Evolutionary conservation across 2,888 invertebrate species (phyloP), one percentile per base, ranked within the genome.

Genomic region (Eupithecia vulgata): DNA sequence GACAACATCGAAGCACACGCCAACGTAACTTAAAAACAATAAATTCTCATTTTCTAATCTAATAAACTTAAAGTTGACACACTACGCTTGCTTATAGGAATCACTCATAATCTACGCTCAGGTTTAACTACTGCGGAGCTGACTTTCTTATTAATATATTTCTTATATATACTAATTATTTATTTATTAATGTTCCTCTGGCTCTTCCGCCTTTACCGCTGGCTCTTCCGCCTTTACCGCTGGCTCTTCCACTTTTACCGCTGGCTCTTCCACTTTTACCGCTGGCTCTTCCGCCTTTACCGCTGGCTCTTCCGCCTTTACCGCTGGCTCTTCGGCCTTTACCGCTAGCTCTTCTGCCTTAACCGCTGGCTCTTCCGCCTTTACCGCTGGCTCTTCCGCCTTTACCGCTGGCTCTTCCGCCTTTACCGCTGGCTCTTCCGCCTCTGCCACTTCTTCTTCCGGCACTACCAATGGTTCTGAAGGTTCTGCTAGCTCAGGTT

Each of bases 101-200:
- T 57, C 13, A 57, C 25, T 25, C 13, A 76, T 12, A 91, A 92
- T 89, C 91, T 91, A 82, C 91, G 91, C 81, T 92, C 92, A 64
- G 92, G 90, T 70, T 87, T 84, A 2, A 74, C 67, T 65, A 52
- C 25, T 57, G 91, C 91, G 17, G 84, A 42, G 64, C 10, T 82
- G 73, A 74, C 86, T 5, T 84, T 92, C 83, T 93, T 93, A 79
- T 92, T 91, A 65, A 88, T 79, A 65, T 85, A 17, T 78, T 91
- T 91, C 85, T 92, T 92, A n/a, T n/a, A n/a, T n/a, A n/a, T n/a
- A n/a, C n/a, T n/a, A n/a, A n/a, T n/a, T n/a, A n/a, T n/a, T n/a
- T n/a, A n/a, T n/a, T n/a, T n/a, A n/a, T n/a, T n/a, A n/a, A n/a
- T n/a, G n/a, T 0, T 30, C n/a, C 35, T 37, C 62, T 35, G 62